Evolutionary conservation across 1,140 invertebrate genomes (phyloP), one percentile per base, ranked within the genome.

Genomic region (Cyphomyrmex costatus): DNA sequence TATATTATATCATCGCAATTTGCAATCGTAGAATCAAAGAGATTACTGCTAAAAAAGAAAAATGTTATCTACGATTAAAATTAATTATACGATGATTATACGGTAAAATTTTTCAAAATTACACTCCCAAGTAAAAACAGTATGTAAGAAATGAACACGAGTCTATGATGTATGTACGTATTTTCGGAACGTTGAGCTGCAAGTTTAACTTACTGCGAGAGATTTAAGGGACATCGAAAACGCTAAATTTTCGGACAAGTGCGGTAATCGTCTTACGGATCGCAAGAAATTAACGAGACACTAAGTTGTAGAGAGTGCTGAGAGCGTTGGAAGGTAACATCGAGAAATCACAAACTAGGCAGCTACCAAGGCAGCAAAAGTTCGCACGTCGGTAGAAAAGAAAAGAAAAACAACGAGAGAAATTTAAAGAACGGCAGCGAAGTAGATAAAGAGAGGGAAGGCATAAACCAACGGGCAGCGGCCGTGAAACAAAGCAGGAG

Each of bases 401-500:
- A 24, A 80, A 74, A 87, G 63, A 60, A 58, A 83, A 85, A 77
- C 63, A 58, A 84, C 33, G 66, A 77, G 80, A 80, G 12, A 76
- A 70, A 84, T 83, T 42, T 27, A 73, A 74, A 83, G 77, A 85
- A 73, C 33, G 19, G 58, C n/a, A 66, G 27, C 49, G 71, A 80
- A 71, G 71, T 51, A 76, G 86, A 86, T 42, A 68, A 61, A 80
- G 82, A 79, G 77, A 89, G 88, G 73, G 83, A 86, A 89, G 82
- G 33, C 27, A 85, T 91, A 92, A 89, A 88, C 85, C 90, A 90
- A 86, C 90, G 88, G 90, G 92, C 93, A 95, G 92, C 88, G 92
- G 93, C 92, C 94, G 94, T 95, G 94, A 95, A 95, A 95, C 94
- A 95, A 94, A 95, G 94, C 93, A 93, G 91, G 90, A 94, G 92